phyloP scores from a whole-genome alignment of 2,113 vertebrate species.

The Seriola dumerili region DNA sequence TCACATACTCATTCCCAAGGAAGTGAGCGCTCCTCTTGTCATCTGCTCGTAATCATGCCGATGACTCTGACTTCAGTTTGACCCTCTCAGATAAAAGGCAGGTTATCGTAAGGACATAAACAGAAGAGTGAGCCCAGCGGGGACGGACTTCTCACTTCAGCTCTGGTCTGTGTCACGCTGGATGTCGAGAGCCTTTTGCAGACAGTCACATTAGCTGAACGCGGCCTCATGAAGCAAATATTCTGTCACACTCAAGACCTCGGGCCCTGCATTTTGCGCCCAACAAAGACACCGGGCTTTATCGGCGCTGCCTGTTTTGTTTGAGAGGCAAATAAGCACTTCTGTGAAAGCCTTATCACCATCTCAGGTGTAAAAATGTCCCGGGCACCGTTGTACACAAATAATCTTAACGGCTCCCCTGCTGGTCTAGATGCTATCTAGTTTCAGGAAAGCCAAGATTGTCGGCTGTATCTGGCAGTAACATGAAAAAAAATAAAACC shows the following conservation, averaged over 20 bases:
- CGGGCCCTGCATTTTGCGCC: background rate
- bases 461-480: conserved; percentile 31
- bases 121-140: conserved; percentile 31
- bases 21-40: conserved; percentile 54
- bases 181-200: background rate
- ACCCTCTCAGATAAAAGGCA: conserved; percentile 60
- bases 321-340: conserved; percentile 56
- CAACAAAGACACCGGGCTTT: conserved; percentile 22
- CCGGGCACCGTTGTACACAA: conserved; percentile 33
- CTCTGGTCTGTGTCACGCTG: conserved; percentile 51
- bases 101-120: conserved; percentile 54
- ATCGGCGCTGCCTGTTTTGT: conserved; percentile 48
- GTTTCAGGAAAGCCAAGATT: conserved; percentile 46
- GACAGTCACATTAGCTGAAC: conserved; percentile 5
- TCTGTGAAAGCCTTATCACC: conserved; percentile 57
- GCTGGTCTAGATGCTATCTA: conserved; percentile 60
- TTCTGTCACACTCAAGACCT: background rate
- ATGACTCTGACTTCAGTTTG: conserved; percentile 59
- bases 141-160: conserved; percentile 37
- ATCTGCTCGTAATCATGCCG: conserved; percentile 64
- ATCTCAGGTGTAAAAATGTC: conserved; percentile 64
- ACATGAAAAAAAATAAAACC: conserved; percentile 2
- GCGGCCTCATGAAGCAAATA: conserved; percentile 10
- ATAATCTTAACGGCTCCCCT: conserved; percentile 42
- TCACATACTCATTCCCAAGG: conserved; percentile 21